Evolutionary conservation across 2,113 vertebrate genomes (phyloP), one percentile per base, ranked within the genome.

Genomic region (Pseudonaja textilis): DNA sequence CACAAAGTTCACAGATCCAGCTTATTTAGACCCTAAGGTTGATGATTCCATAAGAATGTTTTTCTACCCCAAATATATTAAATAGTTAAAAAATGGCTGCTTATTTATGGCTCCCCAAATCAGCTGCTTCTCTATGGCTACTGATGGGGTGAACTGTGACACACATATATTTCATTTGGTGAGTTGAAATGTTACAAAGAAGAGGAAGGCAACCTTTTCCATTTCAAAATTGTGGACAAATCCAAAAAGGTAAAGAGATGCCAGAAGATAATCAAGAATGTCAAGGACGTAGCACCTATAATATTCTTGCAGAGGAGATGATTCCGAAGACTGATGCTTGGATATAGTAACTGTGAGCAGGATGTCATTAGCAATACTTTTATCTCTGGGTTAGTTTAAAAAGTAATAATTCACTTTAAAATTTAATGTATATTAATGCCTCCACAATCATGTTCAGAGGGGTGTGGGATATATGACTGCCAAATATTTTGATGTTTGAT

Each of bases 361-460:
- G 59, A 26, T 61, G 25, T 29, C 92, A 95, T 92, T 90, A 96
- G 93, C 94, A 93, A 69, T 89, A 90, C 92, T 93, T 95, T 94
- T 93, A 94, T 54, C 92, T 93, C 92, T 93, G 93, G 91, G 50
- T 59, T 5, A 94, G 95, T 95, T 92, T 93, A 94, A 94, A 93
- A 94, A 88, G 91, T 89, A 88, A 92, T 94, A 88, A 91, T 94
- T 87, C 52, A 86, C 94, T 92, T 93, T 86, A 90, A 95, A 91
- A 94, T 95, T 96, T 91, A 89, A 95, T 25, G 89, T 29, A 64
- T 57, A 93, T 96, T 86, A 74, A 85, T 95, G 64, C 87, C 92
- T 92, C 52, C 88, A 81, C 93, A 94, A 93, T 85, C 59, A 29
- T 29, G 10, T 64, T 29, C 59, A 12, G 59, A 26, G 88, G 90